Conservation (phyloP, 2,888 invertebrate genomes). For the Synergus gifuensis region DNA sequence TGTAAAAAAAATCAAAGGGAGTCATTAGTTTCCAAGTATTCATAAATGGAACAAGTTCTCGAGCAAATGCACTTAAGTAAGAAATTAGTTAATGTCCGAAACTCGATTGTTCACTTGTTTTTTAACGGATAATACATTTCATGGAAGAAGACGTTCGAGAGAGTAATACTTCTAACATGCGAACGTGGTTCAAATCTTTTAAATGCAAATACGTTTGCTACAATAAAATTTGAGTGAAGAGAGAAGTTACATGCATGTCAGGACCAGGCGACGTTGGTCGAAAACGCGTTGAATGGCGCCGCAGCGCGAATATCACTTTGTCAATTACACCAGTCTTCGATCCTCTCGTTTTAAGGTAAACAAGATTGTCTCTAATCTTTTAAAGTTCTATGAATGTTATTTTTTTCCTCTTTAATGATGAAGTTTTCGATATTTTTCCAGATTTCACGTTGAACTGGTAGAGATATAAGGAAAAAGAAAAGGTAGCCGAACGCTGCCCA, state of each 20-base stretch:
- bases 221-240: slow-evolving; percentile 63
- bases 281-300: slow-evolving; percentile 78
- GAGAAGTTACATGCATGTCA: slow-evolving; percentile 77
- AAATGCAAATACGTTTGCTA: slow-evolving; percentile 54
- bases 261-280: slow-evolving; percentile 77
- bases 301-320: slow-evolving; percentile 71
- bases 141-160: slow-evolving; percentile 60
- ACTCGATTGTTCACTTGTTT: slow-evolving; percentile 70
- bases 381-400: neutral
- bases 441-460: slow-evolving; percentile 52
- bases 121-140: slow-evolving; percentile 73
- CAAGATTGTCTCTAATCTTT: neutral
- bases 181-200: slow-evolving; percentile 60
- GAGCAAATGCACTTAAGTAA: slow-evolving; percentile 66
- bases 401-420: neutral
- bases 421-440: slow-evolving; percentile 40
- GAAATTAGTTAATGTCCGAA: slow-evolving; percentile 65
- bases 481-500: slow-evolving; percentile 77
- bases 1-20: slow-evolving; percentile 52
- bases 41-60: slow-evolving; percentile 72
- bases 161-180: slow-evolving; percentile 53
- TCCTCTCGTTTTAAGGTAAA: slow-evolving; percentile 22
- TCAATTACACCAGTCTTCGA: slow-evolving; percentile 42
- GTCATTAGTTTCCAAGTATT: slow-evolving; percentile 59
- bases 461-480: slow-evolving; percentile 61